Percentiles rank a stretch among this genome's conserved stretches.
Conservation (phyloP, 2,797 vertebrate genomes). For the Crax fasciolata region DNA sequence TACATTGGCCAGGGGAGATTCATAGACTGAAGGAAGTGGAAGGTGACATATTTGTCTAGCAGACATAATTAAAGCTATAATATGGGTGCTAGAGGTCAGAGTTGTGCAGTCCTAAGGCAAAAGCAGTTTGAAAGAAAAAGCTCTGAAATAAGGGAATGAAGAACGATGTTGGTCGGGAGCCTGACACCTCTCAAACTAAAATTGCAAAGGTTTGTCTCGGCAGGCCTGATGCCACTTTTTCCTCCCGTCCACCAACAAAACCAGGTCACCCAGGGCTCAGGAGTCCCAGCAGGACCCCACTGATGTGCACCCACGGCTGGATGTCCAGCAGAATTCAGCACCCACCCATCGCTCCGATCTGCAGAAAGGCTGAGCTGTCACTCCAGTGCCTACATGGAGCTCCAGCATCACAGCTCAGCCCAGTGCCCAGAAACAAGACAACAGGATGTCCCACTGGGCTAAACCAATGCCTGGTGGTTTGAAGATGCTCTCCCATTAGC, state of each 20-base stretch:
- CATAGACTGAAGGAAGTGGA: neutral
- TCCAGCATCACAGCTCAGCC: neutral
- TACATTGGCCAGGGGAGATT: neutral
- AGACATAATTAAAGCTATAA: conserved; percentile 73
- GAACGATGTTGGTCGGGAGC: conserved; percentile 57
- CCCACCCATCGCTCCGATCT: accelerated
- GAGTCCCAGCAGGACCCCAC: neutral
- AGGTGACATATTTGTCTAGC: conserved; percentile 59
- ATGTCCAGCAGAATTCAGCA: neutral
- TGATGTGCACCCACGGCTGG: neutral
- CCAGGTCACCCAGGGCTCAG: neutral
- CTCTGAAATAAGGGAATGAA: conserved; percentile 73
- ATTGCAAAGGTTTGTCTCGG: conserved; percentile 63
- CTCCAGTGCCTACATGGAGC: neutral
- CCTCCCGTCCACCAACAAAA: neutral
- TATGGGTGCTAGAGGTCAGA: conserved; percentile 68
- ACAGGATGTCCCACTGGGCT: neutral
- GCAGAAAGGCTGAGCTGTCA: neutral
- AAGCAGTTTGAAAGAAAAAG: conserved; percentile 22
- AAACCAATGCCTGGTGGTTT: neutral
- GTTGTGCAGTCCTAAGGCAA: conserved; percentile 55
- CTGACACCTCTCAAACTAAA: conserved; percentile 52
- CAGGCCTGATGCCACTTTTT: neutral
- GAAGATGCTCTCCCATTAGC: neutral
- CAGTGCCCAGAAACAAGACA: neutral